Conservation (phyloP, 2,797 vertebrate species). For the Pantherophis alleghaniensis region DNA sequence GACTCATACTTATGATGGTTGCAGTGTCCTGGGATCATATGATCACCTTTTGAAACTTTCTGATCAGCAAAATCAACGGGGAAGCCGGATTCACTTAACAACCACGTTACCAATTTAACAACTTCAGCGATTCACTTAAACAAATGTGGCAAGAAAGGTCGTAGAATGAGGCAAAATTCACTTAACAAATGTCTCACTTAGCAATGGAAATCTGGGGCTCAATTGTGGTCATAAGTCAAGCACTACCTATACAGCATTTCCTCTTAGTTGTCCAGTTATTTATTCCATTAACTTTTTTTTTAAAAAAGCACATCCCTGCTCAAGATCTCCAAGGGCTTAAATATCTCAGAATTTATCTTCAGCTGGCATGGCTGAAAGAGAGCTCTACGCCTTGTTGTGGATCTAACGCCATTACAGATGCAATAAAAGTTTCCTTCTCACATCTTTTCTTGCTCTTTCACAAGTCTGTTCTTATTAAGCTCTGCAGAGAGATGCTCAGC, state of each 20-base stretch:
- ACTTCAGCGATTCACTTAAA: background rate
- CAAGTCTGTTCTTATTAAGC: fast-evolving
- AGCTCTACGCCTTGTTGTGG: slow-evolving; percentile 1
- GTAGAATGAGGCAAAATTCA: background rate
- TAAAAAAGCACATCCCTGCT: background rate
- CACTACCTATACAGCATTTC: background rate
- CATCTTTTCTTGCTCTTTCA: slow-evolving; percentile 7
- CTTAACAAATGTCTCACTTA: background rate
- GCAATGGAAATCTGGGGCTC: background rate
- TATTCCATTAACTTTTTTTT: slow-evolving; percentile 37
- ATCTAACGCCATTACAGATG: slow-evolving; percentile 25
- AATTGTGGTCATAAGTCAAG: background rate
- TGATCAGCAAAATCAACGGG: background rate
- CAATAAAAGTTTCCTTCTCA: background rate
- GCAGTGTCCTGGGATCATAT: background rate
- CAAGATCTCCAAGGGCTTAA: slow-evolving; percentile 29
- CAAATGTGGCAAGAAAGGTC: background rate
- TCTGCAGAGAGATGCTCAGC: background rate
- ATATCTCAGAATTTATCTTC: slow-evolving; percentile 21
- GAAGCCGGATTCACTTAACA: background rate
- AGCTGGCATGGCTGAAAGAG: slow-evolving; percentile 6
- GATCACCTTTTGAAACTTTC: background rate
- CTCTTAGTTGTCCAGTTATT: background rate
- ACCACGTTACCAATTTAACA: background rate
- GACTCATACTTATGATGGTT: background rate